Conservation (phyloP, 2,113 vertebrate species). For the Morone saxatilis region DNA sequence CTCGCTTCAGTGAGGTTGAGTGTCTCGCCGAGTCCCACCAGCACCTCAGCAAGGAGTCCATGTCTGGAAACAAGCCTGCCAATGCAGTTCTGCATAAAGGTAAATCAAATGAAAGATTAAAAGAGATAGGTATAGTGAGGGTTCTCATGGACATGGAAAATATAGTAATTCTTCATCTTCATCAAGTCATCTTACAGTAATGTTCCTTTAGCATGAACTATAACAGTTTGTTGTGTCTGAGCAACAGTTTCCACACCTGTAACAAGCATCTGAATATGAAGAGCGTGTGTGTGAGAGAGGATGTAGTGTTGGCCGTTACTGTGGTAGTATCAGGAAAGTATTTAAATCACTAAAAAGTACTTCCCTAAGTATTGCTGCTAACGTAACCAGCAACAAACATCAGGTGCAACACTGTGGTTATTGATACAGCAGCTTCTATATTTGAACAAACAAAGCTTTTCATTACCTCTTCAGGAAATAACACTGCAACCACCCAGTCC, state of each 20-base stretch:
- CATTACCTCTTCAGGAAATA: background rate
- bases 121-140: background rate
- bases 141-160: background rate
- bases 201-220: background rate
- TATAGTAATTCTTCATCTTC: background rate
- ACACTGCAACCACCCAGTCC: background rate
- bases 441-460: background rate
- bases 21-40: constrained; percentile 98
- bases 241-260: background rate
- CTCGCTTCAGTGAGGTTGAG: constrained; percentile 97
- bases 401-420: background rate
- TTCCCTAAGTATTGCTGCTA: background rate
- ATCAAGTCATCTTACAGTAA: background rate
- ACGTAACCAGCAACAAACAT: background rate
- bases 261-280: background rate
- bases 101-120: constrained; percentile 59
- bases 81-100: constrained; percentile 99
- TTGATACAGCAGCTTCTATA: background rate
- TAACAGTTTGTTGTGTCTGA: background rate
- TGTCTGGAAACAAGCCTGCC: constrained; percentile 98
- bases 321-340: background rate
- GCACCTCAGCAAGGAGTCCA: constrained; percentile 98
- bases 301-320: background rate
- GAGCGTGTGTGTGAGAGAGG: background rate
- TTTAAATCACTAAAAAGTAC: background rate